phyloP scores from a whole-genome alignment of 1,140 invertebrate genomes.

The Drosophila lacteicornis region DNA sequence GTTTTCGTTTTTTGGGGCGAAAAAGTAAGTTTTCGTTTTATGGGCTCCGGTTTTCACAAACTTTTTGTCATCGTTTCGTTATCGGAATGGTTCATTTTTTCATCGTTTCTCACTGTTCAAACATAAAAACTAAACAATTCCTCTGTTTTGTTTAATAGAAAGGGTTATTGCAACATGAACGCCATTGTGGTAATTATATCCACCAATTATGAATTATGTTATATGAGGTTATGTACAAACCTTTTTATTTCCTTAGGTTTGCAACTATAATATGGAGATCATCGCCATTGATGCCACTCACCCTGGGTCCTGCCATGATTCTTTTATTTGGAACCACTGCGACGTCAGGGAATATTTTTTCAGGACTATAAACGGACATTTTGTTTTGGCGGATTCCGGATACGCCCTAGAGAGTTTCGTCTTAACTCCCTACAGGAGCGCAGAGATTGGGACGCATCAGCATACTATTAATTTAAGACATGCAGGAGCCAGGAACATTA shows the following conservation, averaged over 20 bases:
- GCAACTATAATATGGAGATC: constrained; percentile 24
- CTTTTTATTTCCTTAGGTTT: neutral
- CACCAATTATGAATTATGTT: too few species aligned
- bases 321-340: constrained; percentile 10
- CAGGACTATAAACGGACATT: too few species aligned
- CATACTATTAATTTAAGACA: neutral
- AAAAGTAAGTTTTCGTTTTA: too few species aligned
- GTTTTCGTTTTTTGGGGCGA: too few species aligned
- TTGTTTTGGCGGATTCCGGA: neutral
- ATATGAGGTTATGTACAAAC: neutral
- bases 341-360: neutral
- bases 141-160: neutral
- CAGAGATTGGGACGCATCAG: neutral
- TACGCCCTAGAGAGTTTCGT: neutral
- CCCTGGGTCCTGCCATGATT: constrained; percentile 7
- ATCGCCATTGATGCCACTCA: constrained; percentile 8
- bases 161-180: neutral
- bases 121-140: too few species aligned
- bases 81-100: too few species aligned
- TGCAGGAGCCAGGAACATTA: neutral
- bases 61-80: too few species aligned
- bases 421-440: neutral
- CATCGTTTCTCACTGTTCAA: too few species aligned
- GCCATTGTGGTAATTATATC: neutral
- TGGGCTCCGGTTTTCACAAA: too few species aligned